phyloP scores from a whole-genome alignment of 2,888 invertebrate species.

The Heterodera filipjevi region DNA sequence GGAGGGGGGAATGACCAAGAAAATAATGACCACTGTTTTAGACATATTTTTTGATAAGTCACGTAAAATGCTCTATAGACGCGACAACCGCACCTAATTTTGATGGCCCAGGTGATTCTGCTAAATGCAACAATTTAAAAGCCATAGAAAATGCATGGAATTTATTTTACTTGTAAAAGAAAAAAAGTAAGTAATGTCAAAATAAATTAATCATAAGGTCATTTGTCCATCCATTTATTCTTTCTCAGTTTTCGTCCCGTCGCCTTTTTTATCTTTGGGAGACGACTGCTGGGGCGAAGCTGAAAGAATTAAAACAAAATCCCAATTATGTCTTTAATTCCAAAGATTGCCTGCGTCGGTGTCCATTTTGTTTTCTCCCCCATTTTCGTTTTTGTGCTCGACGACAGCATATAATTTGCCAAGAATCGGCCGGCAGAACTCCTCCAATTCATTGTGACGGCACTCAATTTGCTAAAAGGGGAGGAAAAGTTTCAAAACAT shows the following conservation, averaged over 20 bases:
- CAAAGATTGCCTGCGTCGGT: not conserved
- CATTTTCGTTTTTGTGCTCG: constrained; percentile 8
- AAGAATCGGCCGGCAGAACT: constrained; percentile 18
- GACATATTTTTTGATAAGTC: too few species aligned
- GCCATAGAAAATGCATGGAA: too few species aligned
- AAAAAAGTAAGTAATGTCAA: not conserved
- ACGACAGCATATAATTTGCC: constrained; percentile 16
- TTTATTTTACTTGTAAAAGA: too few species aligned
- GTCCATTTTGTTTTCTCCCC: not conserved
- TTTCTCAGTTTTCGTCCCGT: not conserved
- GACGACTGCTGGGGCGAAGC: not conserved
- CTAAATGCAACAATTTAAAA: too few species aligned
- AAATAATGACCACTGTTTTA: too few species aligned
- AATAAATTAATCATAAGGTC: not conserved
- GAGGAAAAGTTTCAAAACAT: not conserved
- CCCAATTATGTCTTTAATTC: not conserved
- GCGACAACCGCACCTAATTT: too few species aligned
- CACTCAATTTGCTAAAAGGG: constrained; percentile 20
- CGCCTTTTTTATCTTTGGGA: not conserved
- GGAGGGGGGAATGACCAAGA: too few species aligned
- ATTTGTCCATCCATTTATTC: not conserved
- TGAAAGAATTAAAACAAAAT: not conserved
- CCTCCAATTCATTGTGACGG: constrained; percentile 22
- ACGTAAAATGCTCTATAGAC: too few species aligned
- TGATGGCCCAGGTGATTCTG: too few species aligned